Evolutionary conservation across 2,113 vertebrate genomes (phyloP).

Genomic region (Promerops cafer): DNA sequence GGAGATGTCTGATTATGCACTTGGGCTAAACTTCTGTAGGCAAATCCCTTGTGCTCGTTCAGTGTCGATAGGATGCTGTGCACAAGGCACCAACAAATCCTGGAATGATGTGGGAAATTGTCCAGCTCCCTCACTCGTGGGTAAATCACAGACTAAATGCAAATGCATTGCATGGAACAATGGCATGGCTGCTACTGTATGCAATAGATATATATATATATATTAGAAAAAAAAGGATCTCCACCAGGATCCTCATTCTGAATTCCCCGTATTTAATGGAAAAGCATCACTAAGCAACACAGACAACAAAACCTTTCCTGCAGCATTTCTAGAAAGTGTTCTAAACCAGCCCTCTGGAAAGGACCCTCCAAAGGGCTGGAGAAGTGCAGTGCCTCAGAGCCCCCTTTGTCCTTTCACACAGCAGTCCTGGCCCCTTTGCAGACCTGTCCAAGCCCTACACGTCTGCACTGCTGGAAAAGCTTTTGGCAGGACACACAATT

Average conservation of each 20-base stretch:
- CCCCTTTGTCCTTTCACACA: not conserved
- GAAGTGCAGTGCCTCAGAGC: not conserved
- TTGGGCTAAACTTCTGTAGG: not conserved
- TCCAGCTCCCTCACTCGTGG: not conserved
- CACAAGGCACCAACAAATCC: not conserved
- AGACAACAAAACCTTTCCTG: not conserved
- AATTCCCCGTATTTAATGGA: not conserved
- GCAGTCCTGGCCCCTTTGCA: not conserved
- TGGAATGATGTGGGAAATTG: not conserved
- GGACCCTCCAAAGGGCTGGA: not conserved
- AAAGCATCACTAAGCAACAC: not conserved
- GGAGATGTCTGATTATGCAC: not conserved
- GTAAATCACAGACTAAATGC: not conserved
- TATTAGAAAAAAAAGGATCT: not conserved
- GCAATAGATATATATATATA: not conserved
- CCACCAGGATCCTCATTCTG: not conserved
- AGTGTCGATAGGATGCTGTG: not conserved
- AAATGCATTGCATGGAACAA: not conserved
- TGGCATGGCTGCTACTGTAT: not conserved
- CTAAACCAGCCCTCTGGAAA: not conserved
- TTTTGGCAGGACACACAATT: not conserved
- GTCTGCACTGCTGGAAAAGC: not conserved
- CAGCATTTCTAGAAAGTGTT: not conserved
- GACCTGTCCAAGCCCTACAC: not conserved
- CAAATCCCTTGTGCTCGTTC: not conserved